Percentiles rank a stretch among this genome's conserved stretches.
Conservation (phyloP, 2,797 vertebrate species). For the Zonotrichia albicollis region DNA sequence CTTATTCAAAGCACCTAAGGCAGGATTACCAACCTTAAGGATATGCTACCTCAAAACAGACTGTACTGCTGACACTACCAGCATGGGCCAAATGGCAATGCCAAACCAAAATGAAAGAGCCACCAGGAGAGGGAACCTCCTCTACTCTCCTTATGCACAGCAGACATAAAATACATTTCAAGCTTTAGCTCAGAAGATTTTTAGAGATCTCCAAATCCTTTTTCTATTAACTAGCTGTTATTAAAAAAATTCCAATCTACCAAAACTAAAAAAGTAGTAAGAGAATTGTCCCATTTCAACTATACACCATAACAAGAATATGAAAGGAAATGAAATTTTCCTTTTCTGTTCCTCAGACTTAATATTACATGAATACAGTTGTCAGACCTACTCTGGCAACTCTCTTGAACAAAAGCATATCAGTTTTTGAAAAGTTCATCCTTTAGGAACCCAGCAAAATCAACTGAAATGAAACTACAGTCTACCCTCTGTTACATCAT, state of each 20-base stretch:
- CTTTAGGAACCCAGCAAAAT: background rate
- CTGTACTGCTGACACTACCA: background rate
- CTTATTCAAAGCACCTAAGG: background rate
- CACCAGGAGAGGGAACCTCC: background rate
- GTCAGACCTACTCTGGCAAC: background rate
- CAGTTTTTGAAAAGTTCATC: background rate
- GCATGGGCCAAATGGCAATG: background rate
- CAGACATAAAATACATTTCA: background rate
- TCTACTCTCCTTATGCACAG: background rate
- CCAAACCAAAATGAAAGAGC: background rate
- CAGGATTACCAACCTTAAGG: background rate
- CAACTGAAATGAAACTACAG: background rate
- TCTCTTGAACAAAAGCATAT: background rate
- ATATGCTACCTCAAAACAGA: background rate
- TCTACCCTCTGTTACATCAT: background rate
- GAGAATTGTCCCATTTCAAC: background rate
- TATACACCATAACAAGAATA: background rate
- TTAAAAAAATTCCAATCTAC: background rate
- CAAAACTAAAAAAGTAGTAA: background rate
- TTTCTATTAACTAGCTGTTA: background rate
- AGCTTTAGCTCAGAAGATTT: background rate
- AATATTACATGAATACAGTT: background rate
- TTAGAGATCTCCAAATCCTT: background rate
- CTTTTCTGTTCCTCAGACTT: background rate
- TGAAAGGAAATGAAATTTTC: background rate